Evolutionary conservation across 1,140 invertebrate genomes (phyloP), one percentile per base, ranked within the genome.

Genomic region (Onthophagus taurus): DNA sequence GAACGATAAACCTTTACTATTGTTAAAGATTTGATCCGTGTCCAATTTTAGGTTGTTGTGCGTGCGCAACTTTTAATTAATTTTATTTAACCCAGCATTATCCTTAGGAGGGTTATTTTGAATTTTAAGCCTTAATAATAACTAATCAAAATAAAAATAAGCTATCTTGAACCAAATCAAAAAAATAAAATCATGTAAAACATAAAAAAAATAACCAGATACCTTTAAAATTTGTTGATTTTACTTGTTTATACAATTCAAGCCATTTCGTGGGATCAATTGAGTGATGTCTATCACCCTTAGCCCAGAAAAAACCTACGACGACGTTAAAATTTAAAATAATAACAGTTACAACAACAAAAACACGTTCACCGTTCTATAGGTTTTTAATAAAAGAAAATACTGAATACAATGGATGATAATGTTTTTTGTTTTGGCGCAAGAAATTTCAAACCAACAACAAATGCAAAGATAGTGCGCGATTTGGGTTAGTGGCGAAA

Each of bases 171-270:
- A 29, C 23, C 5, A 20, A 17, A 13, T 18, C 11, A 34, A 34
- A 17, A n/a, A 34, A 4, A 18, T 5, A 37, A 21, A 20, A n/a
- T 23, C 20, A 18, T 21, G 35, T 37, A 18, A 20, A 37, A 29
- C 21, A 5, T 29, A 41, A 13, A 11, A 18, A 14, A 14, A 23
- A 41, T 16, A 26, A 41, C 38, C 38, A 26, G 38, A 37, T 12
- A 12, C 13, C 14, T 37, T 21, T 12, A 12, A 12, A 29, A 16
- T 36, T 17, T 19, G 34, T 20, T 17, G 14, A 19, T 18, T 19
- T 37, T 14, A 29, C 23, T 41, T 26, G 11, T 26, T 24, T 41
- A 41, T 41, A 41, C n/a, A 41, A 29, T 26, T 41, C 38, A 14
- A 41, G n/a, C 38, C 38, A 41, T 24, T 9, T 5, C n/a, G 21